Evolutionary conservation across 2,797 vertebrate species (phyloP).

Genomic region (Steatocranus sp.): DNA sequence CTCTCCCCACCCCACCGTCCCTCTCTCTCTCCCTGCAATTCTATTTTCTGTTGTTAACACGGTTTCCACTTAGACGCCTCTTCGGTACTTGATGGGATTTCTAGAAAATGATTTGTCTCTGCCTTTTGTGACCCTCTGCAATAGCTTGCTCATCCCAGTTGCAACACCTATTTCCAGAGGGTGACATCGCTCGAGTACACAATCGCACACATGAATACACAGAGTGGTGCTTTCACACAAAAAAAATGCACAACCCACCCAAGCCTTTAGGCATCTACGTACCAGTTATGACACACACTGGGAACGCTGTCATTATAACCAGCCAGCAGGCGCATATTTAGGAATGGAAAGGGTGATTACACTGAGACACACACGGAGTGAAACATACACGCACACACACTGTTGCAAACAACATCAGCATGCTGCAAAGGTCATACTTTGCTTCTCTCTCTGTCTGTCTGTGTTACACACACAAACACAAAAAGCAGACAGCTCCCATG

Average conservation of each 20-base stretch:
- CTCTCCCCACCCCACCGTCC: background rate
- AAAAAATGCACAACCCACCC: background rate
- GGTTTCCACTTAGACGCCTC: background rate
- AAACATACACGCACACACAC: background rate
- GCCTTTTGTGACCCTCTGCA: slow-evolving; percentile 1
- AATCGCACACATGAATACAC: background rate
- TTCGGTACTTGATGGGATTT: background rate
- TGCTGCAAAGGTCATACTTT: slow-evolving; percentile 19
- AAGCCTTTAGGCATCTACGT: background rate
- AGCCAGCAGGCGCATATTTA: background rate
- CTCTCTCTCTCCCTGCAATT: background rate
- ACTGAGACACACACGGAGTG: background rate
- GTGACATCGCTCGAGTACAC: background rate
- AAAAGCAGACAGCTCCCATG: background rate
- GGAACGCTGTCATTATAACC: slow-evolving; percentile 17
- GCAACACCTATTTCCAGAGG: background rate
- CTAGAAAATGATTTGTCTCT: slow-evolving; percentile 29
- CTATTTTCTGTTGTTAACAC: slow-evolving; percentile 32
- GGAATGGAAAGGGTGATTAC: background rate
- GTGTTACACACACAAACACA: background rate
- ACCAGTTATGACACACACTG: background rate
- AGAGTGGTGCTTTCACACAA: background rate
- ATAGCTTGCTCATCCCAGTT: background rate
- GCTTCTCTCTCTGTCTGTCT: background rate
- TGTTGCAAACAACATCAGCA: slow-evolving; percentile 17